Evolutionary conservation across 1,140 invertebrate species (phyloP), one percentile per base, ranked within the genome.

Genomic region (Zaprionus camerounensis): DNA sequence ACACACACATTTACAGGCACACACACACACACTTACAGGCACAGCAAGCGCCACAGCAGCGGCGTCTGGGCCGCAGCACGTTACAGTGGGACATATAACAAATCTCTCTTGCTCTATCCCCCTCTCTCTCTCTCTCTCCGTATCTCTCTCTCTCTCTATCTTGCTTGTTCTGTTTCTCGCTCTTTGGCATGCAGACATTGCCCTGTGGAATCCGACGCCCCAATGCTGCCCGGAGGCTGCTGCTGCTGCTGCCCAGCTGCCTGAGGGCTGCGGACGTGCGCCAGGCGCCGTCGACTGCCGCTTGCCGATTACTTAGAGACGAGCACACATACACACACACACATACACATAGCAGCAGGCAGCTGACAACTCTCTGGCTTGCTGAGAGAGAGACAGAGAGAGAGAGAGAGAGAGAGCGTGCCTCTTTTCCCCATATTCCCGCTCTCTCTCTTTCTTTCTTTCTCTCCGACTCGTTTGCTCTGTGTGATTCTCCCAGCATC

Each of bases 151-250:
- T 22, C 31, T 58, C n/a, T 36, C 11, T 9, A 3, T 38, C 31
- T 22, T 4, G 15, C 31, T 17, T 24, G 9, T 9, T 15, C 12
- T 44, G 36, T 46, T 2, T 46, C 17, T 44, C n/a, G 31, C n/a
- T 41, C 38, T 41, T 41, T 51, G 51, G 51, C 59, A 71, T 65
- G 73, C 69, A 76, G 73, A 76, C 73, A 44, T 76, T 71, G 73
- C 72, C 61, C 72, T 75, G 73, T 71, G 73, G 73, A 76, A 76
- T 76, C 55, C 61, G 59, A 65, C 61, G 72, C 61, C 53, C 58
- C 67, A 22, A 6, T 64, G 67, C 53, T 71, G 67, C 53, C 73
- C 68, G 57, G 68, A 38, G 73, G 73, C 57, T 17, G 31, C 31
- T 31, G 31, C 31, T 31, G 9, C 9, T 31, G 31, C 9, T 11